phyloP scores from a whole-genome alignment of 2,797 vertebrate species.

The Syndactyla subalaris region DNA sequence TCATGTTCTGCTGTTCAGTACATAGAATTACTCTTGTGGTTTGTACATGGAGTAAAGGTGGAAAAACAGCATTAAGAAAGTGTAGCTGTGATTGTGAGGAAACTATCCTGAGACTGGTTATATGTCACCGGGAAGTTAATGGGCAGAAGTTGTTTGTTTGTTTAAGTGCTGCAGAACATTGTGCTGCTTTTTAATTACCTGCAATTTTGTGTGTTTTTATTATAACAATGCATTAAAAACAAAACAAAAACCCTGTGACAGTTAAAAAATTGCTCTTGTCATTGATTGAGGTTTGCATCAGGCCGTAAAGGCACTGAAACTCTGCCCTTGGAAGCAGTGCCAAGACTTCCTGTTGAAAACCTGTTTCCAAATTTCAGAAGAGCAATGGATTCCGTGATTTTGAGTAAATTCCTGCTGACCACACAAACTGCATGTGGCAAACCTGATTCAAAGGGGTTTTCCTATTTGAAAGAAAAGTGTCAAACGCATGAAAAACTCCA shows the following conservation, averaged over 20 bases:
- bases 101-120: background rate
- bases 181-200: background rate
- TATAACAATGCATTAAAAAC: background rate
- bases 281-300: background rate
- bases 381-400: background rate
- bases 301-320: background rate
- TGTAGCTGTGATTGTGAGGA: background rate
- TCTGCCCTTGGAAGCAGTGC: background rate
- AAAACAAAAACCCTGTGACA: background rate
- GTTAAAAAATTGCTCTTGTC: background rate
- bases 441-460: background rate
- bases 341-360: background rate
- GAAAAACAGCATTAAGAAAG: background rate
- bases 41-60: background rate
- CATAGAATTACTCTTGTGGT: background rate
- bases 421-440: background rate
- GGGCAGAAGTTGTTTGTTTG: background rate
- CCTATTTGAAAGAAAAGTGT: background rate
- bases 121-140: background rate
- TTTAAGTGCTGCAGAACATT: background rate
- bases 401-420: background rate
- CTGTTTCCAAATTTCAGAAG: background rate
- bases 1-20: background rate
- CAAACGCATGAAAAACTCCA: background rate
- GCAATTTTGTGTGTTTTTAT: background rate